Evolutionary conservation across 2,888 invertebrate genomes (phyloP).

Genomic region (Pasiphila rectangulata): DNA sequence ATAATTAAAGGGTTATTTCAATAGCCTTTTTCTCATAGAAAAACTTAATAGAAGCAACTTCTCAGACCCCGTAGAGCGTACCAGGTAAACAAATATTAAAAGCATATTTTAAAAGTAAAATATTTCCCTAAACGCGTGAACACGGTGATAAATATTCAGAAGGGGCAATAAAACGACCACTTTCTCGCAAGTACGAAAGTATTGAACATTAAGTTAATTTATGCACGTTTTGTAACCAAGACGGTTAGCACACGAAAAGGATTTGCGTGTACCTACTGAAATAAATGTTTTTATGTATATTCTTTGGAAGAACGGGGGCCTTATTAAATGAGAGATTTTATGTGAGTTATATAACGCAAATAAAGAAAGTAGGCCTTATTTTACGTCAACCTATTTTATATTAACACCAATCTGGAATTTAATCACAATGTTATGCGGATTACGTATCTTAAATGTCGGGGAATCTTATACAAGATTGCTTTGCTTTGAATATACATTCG

Average conservation of each 20-base stretch:
- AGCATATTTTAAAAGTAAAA: conserved; percentile 42
- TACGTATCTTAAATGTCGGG: not conserved
- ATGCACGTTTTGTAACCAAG: conserved; percentile 73
- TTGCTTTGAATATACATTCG: not conserved
- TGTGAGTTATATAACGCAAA: not conserved
- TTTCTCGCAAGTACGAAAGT: conserved; percentile 75
- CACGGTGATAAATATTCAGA: conserved; percentile 69
- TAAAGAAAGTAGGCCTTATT: not conserved
- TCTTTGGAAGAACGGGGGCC: conserved; percentile 4
- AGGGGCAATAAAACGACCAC: conserved; percentile 71
- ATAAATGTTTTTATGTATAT: conserved; percentile 19
- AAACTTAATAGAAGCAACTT: no score
- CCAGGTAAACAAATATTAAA: conserved; percentile 37
- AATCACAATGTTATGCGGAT: no score
- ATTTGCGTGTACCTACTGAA: conserved; percentile 51
- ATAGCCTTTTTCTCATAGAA: no score
- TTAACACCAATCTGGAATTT: no score
- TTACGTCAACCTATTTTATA: not conserved
- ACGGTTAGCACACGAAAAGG: conserved; percentile 58
- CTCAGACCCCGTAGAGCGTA: conserved; percentile 1
- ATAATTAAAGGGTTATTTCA: no score
- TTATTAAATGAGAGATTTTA: conserved; percentile 13
- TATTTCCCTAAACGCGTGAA: conserved; percentile 57
- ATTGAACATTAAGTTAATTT: conserved; percentile 78
- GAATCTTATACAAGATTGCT: not conserved